A percentile compares a stretch with the other conserved stretches of the same genome.
phyloP scores from a whole-genome alignment of 2,113 vertebrate genomes.

The Rhinolophus ferrumequinum region DNA sequence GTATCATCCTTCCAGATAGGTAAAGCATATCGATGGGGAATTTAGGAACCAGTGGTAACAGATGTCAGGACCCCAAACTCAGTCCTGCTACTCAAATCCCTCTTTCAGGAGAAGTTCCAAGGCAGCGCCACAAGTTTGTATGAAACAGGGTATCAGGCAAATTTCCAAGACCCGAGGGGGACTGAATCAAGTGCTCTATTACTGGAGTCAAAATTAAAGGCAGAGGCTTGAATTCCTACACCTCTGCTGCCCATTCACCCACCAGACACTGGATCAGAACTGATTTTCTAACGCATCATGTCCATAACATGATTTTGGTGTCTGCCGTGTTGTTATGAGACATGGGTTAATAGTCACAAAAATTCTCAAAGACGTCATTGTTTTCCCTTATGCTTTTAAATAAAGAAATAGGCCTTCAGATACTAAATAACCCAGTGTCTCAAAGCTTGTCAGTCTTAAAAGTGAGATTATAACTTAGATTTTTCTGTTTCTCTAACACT shows the following conservation, averaged over 20 bases:
- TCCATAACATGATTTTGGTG: neutral
- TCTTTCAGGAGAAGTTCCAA: neutral
- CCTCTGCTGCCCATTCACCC: rapidly evolving
- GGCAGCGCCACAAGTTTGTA: neutral
- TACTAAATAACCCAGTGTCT: neutral
- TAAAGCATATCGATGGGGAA: neutral
- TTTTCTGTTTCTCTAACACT: neutral
- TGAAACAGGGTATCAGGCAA: neutral
- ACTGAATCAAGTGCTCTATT: neutral
- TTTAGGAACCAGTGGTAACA: neutral
- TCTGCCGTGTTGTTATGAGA: neutral
- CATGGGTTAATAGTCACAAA: neutral
- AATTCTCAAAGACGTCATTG: neutral
- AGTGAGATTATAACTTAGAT: neutral
- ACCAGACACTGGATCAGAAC: neutral
- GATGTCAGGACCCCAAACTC: neutral
- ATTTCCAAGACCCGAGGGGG: neutral
- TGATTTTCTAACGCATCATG: neutral
- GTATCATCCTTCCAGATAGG: neutral
- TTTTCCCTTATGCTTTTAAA: neutral
- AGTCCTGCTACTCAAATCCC: neutral
- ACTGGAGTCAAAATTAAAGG: neutral
- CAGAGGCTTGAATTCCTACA: neutral
- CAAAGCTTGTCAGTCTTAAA: neutral
- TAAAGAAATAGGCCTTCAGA: neutral